Evolutionary conservation across 2,888 invertebrate genomes (phyloP), one percentile per base, ranked within the genome.

Genomic region (Hypselothyrea guttata): DNA sequence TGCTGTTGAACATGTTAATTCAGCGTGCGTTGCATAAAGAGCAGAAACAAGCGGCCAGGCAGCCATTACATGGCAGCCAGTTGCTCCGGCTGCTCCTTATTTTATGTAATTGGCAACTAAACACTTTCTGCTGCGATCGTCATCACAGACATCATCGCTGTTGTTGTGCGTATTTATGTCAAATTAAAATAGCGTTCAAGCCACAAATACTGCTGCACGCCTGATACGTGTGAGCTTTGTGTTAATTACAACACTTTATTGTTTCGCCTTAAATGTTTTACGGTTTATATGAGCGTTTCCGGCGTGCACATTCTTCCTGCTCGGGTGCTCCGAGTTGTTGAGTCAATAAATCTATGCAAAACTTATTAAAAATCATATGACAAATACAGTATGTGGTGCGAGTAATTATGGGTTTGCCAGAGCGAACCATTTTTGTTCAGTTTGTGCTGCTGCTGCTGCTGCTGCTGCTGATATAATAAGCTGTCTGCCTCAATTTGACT

Each of bases 91-190:
- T 84, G 83, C 86, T 86, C 85, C 86, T 85, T 86, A 85, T 85
- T 82, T 82, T 82, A 85, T 82, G 81, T 82, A 82, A 82, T 82
- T 82, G 86, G 60, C 62, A 79, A 61, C 85, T 79, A 85, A 82
- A 82, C 81, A 82, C 81, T 82, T 82, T 86, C 81, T 53, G 81
- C 62, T 45, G 22, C 63, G 61, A 77, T 67, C 61, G 42, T 37
- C 47, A 28, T 31, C 46, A 28, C 41, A 27, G 28, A 16, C 27
- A 28, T 33, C 37, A 44, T 22, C 46, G 49, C 33, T 51, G 67
- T 47, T 59, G 75, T 37, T 64, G 70, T 64, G 63, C 79, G 83
- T 76, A 76, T 84, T 81, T 86, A 86, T 86, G 81, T 85, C 84
- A 86, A 86, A 82, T 82, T 82, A 83, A 82, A 82, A 83, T 84